phyloP scores from a whole-genome alignment of 2,888 invertebrate species.

The Microdon myrmicae region DNA sequence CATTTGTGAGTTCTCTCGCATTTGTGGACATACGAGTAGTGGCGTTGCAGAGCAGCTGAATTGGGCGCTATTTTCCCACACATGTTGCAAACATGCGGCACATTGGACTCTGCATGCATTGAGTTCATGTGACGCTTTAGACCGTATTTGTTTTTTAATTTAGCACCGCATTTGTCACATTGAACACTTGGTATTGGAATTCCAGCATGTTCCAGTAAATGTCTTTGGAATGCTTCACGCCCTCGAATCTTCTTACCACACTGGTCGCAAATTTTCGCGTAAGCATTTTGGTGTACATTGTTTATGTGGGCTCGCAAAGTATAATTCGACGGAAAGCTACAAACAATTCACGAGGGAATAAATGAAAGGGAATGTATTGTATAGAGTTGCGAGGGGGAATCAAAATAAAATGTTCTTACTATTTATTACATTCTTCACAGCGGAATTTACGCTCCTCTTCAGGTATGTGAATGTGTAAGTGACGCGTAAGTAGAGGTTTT shows the following conservation, averaged over 20 bases:
- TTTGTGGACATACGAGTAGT: slow-evolving; percentile 61
- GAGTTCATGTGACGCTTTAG: slow-evolving; percentile 62
- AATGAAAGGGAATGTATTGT: not conserved
- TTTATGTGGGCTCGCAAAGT: slow-evolving; percentile 59
- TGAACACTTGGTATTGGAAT: slow-evolving; percentile 56
- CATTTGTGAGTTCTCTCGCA: slow-evolving; percentile 61
- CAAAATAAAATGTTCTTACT: slow-evolving; percentile 52
- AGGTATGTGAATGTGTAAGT: slow-evolving; percentile 61
- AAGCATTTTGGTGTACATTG: slow-evolving; percentile 60
- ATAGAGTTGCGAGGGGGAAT: slow-evolving; percentile 1
- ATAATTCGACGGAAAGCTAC: slow-evolving; percentile 59
- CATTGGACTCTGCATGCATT: slow-evolving; percentile 59
- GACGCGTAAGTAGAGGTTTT: slow-evolving; percentile 58
- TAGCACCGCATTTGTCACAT: slow-evolving; percentile 61
- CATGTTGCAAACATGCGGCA: slow-evolving; percentile 59
- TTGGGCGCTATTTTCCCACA: slow-evolving; percentile 61
- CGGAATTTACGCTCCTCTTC: slow-evolving; percentile 58
- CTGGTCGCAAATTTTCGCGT: slow-evolving; percentile 62
- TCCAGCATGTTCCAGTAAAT: slow-evolving; percentile 62
- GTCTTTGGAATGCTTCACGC: slow-evolving; percentile 58
- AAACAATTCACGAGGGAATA: slow-evolving; percentile 6
- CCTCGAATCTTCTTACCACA: slow-evolving; percentile 62
- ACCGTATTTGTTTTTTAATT: slow-evolving; percentile 58
- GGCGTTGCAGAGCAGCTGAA: slow-evolving; percentile 59
- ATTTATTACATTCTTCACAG: slow-evolving; percentile 60